A percentile compares a stretch with the other conserved stretches of the same genome.
Evolutionary conservation across 1,140 invertebrate genomes (phyloP).

Genomic region (Archegozetes longisetosus): DNA sequence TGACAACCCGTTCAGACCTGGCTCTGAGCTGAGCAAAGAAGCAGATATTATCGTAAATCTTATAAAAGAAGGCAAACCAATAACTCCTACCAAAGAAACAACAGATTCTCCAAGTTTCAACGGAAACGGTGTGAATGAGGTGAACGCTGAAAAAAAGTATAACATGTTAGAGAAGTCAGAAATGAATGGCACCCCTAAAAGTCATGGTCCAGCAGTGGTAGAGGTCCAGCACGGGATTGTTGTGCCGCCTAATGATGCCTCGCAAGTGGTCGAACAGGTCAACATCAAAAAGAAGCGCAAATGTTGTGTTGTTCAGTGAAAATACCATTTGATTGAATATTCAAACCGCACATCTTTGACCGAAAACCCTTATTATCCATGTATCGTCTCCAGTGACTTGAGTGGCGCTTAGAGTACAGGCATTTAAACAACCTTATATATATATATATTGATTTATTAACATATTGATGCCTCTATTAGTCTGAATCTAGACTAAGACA

Average conservation of each 20-base stretch:
- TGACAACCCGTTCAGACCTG: constrained; percentile 92
- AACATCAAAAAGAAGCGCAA: constrained; percentile 76
- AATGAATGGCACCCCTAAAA: neutral
- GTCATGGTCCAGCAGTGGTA: constrained; percentile 32
- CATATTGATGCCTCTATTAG: too few relatives aligned
- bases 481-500: too few relatives aligned
- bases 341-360: too few relatives aligned
- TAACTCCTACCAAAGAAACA: constrained; percentile 33
- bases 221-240: constrained; percentile 55
- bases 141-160: neutral
- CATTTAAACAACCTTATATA: too few relatives aligned
- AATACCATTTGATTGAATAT: neutral
- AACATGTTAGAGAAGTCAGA: constrained; percentile 5
- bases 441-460: too few relatives aligned
- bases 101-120: neutral
- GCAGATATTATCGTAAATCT: constrained; percentile 88
- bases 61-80: constrained; percentile 73
- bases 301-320: constrained; percentile 70
- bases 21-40: constrained; percentile 80
- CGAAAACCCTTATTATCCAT: too few relatives aligned
- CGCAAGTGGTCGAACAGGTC: constrained; percentile 56
- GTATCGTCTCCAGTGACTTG: too few relatives aligned
- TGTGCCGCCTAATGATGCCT: constrained; percentile 49
- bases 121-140: neutral
- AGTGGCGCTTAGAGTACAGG: too few relatives aligned